Evolutionary conservation across 1,140 invertebrate species (phyloP), one percentile per base, ranked within the genome.

Genomic region (Aphidius ervi): DNA sequence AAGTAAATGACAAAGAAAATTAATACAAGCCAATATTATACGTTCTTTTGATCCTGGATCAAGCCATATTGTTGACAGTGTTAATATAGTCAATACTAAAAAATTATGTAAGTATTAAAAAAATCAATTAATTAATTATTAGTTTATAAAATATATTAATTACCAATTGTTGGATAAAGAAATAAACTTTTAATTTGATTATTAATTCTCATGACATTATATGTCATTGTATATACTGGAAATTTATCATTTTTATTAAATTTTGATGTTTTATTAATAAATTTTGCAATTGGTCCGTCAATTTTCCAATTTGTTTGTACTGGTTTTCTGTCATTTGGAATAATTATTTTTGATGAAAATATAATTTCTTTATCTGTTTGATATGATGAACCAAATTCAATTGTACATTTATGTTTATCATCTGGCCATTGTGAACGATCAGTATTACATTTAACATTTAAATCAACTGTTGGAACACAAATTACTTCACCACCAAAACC

Each of bases 281-380:
- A 57, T 56, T 70, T 61, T 78, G 78, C 81, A 40, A 73, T 65
- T 1, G 69, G 70, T 8, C 9, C n/a, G 23, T 31, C 23, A 31
- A 31, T 31, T 31, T 31, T 31, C 23, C 23, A 31, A 31, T 31
- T 31, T 31, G 1, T 31, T 31, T 31, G 2, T 31, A 4, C 2
- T 31, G 23, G 23, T 31, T 3, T 31, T 31, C 23, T 31, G 4
- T 31, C 4, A 31, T 4, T 31, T 31, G 23, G 23, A 31, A 3
- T 3, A 31, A 31, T 3, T 31, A 31, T 31, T 31, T 31, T 31
- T 31, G 23, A 10, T 5, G 16, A 48, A 82, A 79, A 61, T 81
- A 74, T 16, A 0, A 87, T 70, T 64, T 86, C 84, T 65, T 85
- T 81, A 5, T 76, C 80, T 4, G 72, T 79, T 56, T 86, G 77